Evolutionary conservation across 2,797 vertebrate genomes (phyloP), one percentile per base, ranked within the genome.

Genomic region (Pantherophis alleghaniensis): DNA sequence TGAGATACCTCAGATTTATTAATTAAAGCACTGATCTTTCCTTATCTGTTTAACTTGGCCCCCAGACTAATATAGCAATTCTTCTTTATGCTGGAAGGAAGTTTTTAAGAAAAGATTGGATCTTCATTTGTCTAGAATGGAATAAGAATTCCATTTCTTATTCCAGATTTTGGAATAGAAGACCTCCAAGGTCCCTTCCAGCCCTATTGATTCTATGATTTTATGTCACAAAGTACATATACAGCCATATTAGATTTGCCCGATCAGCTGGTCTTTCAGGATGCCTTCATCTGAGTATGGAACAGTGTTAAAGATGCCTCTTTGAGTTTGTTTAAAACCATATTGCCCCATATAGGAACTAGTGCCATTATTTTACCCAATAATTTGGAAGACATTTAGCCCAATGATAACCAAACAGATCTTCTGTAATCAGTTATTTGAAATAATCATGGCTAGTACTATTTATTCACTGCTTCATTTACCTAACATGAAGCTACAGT

Each of bases 401-500:
- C 24, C 94, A 88, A 56, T 26, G 42, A 69, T 53, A 88, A 28
- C 95, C 95, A 87, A 26, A 93, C 93, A 96, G 91, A 74, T 53
- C 32, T 94, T 79, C 94, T 63, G 60, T 92, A 95, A 96, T 95
- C 95, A 95, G 89, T 92, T 93, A 93, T 91, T 92, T 89, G 47
- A 91, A 95, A 94, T 69, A 95, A 90, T 95, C 95, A 63, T 91
- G 92, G 92, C 93, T 95, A 60, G 92, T 90, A 95, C 93, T 74
- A 94, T 94, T 92, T 95, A 96, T 96, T 96, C 92, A 96, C 94
- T 89, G 90, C 57, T 95, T 92, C 90, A 92, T 92, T 94, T 94
- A 92, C 63, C 90, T 93, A 55, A 91, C 0, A 0, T 95, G 87
- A 83, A 79, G 60, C 89, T 87, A 28, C 12, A 61, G 20, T 92